Evolutionary conservation across 2,113 vertebrate species (phyloP).

Genomic region (Pollachius pollachius): DNA sequence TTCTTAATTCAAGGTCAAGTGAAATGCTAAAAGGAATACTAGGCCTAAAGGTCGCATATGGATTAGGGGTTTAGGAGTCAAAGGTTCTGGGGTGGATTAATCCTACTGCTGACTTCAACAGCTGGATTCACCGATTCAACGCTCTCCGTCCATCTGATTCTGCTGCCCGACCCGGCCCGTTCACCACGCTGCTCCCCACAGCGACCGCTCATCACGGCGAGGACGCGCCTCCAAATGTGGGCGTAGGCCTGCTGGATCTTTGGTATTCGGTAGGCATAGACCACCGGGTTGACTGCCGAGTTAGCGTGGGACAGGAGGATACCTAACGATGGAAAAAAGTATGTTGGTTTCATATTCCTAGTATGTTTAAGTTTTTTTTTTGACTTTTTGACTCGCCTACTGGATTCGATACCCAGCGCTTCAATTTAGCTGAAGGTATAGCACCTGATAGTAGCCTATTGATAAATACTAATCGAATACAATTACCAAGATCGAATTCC

Average conservation of each 20-base stretch:
- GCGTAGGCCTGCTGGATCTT: conserved; percentile 58
- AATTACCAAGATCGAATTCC: no score
- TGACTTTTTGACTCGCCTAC: no score
- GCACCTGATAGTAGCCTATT: no score
- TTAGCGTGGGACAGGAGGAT: conserved; percentile 64
- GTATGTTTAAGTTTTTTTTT: background rate
- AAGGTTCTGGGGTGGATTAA: no score
- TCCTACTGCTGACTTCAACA: conserved; percentile 6
- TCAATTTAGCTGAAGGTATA: no score
- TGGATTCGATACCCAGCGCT: no score
- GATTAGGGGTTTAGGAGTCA: no score
- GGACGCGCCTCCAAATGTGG: conserved; percentile 55
- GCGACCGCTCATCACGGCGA: conserved; percentile 26
- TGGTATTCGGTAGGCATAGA: conserved; percentile 64
- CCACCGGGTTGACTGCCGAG: conserved; percentile 65
- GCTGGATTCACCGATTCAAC: conserved; percentile 2
- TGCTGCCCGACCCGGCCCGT: conserved; percentile 6
- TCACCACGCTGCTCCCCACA: conserved; percentile 16
- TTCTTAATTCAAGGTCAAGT: no score
- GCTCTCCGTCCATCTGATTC: conserved; percentile 21
- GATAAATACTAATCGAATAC: no score
- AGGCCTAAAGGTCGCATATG: no score
- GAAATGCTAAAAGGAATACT: no score
- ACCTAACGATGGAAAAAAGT: conserved; percentile 21
- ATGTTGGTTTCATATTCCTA: background rate